These are phyloP conservation scores for Cyprinus carpio DNA, from an alignment of 2,113 vertebrate genomes.

Conservation along the genomic window DNA sequence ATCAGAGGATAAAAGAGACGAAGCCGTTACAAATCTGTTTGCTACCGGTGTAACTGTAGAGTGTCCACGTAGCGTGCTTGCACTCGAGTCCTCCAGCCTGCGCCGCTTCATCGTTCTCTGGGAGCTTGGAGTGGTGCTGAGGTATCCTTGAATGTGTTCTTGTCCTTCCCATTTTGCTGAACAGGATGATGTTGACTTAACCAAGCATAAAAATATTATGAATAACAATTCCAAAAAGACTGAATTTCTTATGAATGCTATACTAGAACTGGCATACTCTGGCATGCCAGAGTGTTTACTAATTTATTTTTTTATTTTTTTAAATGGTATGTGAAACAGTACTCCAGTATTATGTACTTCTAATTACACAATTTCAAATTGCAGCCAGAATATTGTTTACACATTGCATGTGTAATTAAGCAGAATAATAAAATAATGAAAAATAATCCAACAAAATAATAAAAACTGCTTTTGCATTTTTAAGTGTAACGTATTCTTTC, in stretches of 20 bases:
- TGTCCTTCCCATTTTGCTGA: not conserved
- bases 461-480: not conserved
- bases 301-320: too few species aligned
- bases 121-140: conserved; percentile 39
- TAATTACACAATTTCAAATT: not conserved
- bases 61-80: not conserved
- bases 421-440: not conserved
- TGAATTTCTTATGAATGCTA: not conserved
- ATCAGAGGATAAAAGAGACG: conserved; percentile 43
- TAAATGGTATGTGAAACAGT: not conserved
- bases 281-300: not conserved
- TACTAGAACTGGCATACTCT: not conserved
- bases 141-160: conserved; percentile 24
- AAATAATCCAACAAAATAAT: not conserved
- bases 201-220: not conserved
- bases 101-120: conserved; percentile 53
- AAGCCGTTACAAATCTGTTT: conserved; percentile 58
- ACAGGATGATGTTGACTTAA: conserved; percentile 20
- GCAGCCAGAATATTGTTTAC: not conserved
- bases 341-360: not conserved
- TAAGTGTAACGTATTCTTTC: not conserved
- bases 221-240: not conserved
- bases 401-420: not conserved
- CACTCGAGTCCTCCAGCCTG: conserved; percentile 33
- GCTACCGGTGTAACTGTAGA: not conserved